These are phyloP conservation scores for Nomada goodeniana DNA, from an alignment of 2,888 invertebrate genomes.

Conservation along the genomic window DNA sequence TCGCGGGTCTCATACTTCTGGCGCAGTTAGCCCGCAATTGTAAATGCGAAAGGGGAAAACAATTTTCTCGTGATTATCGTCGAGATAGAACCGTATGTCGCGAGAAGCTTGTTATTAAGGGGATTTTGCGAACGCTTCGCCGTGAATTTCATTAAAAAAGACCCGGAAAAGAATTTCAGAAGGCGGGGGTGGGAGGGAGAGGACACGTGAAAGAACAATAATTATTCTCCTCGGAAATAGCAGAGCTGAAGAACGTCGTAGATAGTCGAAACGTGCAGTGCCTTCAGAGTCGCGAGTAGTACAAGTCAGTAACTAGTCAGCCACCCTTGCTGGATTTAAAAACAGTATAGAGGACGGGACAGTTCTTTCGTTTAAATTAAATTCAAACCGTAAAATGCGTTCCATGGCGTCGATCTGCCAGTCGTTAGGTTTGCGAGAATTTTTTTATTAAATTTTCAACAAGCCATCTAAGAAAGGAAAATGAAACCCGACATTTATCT, in stretches of 20 bases:
- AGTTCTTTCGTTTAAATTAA: constrained; percentile 50
- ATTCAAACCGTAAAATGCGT: constrained; percentile 9
- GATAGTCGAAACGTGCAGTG: constrained; percentile 46
- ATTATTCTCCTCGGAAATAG: constrained; percentile 54
- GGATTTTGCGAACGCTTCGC: constrained; percentile 16
- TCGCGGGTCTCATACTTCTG: not conserved
- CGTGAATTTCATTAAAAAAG: constrained; percentile 26
- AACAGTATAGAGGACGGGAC: constrained; percentile 4
- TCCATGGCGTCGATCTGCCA: not conserved
- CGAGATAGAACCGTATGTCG: not conserved
- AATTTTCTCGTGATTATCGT: constrained; percentile 39
- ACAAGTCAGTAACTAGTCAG: constrained; percentile 47
- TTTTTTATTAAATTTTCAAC: not conserved
- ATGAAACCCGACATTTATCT: no score
- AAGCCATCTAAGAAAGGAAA: no score
- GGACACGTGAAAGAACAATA: constrained; percentile 35
- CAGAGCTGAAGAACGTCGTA: constrained; percentile 18
- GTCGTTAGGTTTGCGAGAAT: not conserved
- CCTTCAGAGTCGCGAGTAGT: constrained; percentile 48
- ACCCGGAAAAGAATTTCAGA: not conserved
- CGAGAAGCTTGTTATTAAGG: not conserved
- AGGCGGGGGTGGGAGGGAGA: not conserved
- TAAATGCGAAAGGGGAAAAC: constrained; percentile 13
- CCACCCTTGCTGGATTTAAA: constrained; percentile 4
- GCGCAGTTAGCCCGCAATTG: not conserved